Evolutionary conservation across 2,888 invertebrate genomes (phyloP).

Genomic region (Shargacucullia verbasci): DNA sequence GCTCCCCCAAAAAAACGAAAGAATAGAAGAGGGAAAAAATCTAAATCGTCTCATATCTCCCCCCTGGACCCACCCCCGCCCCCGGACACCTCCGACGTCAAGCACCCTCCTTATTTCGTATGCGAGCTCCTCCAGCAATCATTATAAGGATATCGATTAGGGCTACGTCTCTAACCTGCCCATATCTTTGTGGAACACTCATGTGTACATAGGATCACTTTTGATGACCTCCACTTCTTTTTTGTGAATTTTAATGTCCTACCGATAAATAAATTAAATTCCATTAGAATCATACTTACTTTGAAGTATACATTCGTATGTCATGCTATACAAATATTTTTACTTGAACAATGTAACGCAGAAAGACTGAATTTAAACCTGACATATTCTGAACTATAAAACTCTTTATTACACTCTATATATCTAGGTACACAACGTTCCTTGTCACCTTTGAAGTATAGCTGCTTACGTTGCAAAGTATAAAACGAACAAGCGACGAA

Average conservation of each 20-base stretch:
- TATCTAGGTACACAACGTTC: no score
- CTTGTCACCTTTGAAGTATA: no score
- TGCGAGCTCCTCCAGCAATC: constrained; percentile 89
- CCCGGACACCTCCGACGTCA: constrained; percentile 86
- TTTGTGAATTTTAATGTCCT: constrained; percentile 21
- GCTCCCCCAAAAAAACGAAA: constrained; percentile 89
- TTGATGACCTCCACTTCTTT: constrained; percentile 56
- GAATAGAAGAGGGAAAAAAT: constrained; percentile 89
- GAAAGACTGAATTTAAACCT: no score
- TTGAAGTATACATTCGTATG: neutral
- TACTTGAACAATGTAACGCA: no score
- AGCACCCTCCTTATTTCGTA: constrained; percentile 89
- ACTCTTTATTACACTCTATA: no score
- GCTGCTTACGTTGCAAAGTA: neutral
- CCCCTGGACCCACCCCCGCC: constrained; percentile 67
- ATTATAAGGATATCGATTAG: constrained; percentile 90
- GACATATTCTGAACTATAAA: no score
- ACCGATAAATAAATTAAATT: constrained; percentile 4
- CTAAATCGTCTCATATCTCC: constrained; percentile 89
- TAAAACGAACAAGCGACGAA: neutral
- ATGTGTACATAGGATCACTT: constrained; percentile 78
- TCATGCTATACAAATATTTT: no score
- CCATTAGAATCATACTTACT: neutral
- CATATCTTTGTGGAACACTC: constrained; percentile 85
- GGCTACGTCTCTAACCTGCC: constrained; percentile 86